Evolutionary conservation across 2,113 vertebrate species (phyloP), one percentile per base, ranked within the genome.

Genomic region (Asarcornis scutulata): DNA sequence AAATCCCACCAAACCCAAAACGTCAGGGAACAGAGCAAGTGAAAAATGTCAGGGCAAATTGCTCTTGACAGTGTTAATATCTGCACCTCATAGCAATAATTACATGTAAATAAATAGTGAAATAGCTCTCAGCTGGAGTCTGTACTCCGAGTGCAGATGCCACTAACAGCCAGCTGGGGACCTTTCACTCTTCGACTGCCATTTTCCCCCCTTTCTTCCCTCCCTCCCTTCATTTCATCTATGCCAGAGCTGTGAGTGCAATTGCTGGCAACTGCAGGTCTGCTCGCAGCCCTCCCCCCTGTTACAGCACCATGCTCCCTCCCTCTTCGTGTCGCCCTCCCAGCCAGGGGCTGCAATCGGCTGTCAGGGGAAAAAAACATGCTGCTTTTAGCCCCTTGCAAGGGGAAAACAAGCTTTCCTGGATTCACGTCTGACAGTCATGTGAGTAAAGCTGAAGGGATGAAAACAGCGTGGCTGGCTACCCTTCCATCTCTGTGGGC

Each of bases 31-130:
- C 96, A 93, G 97, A 98, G 98, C 98, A 96, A 98, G 98, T 99
- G 99, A 99, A 98, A 99, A 99, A 99, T 99, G 99, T 99, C 99
- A 99, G 99, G 98, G 99, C 98, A 99, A 99, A 99, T 99, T 99
- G 99, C 98, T 99, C 98, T 99, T 99, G 99, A 99, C 99, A 99
- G 99, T 99, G 98, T 98, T 99, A 99, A 99, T 99, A 99, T 99
- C 99, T 98, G 98, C 99, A 99, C 99, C 99, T 99, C 99, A 99
- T 99, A 98, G 99, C 98, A 98, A 99, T 99, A 99, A 99, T 99
- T 99, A 99, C 99, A 99, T 99, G 99, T 99, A 99, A 99, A 99
- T 99, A 99, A 99, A 99, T 98, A 99, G 99, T 98, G 99, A 99
- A 99, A 99, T 99, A 98, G 98, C 98, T 99, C 99, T 99, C 99